Conservation (phyloP, 1,140 invertebrate genomes). For the Palaemon carinicauda region DNA sequence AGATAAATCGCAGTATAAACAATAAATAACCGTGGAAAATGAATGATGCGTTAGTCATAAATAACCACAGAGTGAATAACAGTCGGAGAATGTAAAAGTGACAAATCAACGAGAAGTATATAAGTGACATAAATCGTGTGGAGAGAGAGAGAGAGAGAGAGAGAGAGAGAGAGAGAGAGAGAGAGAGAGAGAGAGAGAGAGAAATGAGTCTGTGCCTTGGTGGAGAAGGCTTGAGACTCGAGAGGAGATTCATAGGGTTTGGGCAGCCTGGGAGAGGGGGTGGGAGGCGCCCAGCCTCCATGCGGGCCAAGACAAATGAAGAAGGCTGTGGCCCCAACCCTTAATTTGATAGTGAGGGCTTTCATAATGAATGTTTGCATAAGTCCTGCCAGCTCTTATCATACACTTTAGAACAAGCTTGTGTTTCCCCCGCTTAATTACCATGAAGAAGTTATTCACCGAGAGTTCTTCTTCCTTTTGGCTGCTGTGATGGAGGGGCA, state of each 20-base stretch:
- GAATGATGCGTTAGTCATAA: too few relatives aligned
- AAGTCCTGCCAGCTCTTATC: constrained; percentile 4
- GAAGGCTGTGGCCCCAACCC: background rate
- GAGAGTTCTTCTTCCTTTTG: background rate
- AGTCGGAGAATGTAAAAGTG: too few relatives aligned
- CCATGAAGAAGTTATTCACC: background rate
- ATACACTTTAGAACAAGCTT: background rate
- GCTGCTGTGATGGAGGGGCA: background rate
- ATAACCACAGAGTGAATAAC: too few relatives aligned
- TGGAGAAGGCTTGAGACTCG: too few relatives aligned
- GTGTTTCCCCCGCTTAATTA: background rate
- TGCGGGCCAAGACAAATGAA: background rate
- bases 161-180: background rate
- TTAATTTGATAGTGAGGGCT: background rate
- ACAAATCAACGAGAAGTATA: too few relatives aligned
- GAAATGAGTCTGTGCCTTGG: too few relatives aligned
- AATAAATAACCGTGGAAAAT: too few relatives aligned
- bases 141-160: background rate
- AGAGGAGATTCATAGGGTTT: too few relatives aligned
- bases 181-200: too few relatives aligned
- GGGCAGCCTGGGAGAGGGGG: background rate
- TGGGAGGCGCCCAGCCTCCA: background rate
- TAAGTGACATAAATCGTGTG: background rate
- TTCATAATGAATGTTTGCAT: background rate
- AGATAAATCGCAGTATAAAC: too few relatives aligned